Evolutionary conservation across 2,888 invertebrate genomes (phyloP), one percentile per base, ranked within the genome.

Genomic region (Dryobota labecula): DNA sequence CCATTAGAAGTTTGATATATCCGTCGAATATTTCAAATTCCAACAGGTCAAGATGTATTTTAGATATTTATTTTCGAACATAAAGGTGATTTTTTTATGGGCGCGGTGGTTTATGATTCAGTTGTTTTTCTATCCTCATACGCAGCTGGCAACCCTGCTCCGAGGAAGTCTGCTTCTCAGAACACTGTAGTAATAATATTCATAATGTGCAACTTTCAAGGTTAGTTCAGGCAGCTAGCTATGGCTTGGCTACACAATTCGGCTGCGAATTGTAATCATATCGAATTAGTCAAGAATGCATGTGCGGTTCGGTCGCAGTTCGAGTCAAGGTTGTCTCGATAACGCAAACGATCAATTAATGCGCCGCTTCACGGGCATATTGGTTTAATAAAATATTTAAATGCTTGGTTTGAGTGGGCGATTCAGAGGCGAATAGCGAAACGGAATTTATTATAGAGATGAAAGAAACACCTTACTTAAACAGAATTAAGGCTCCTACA

Each of bases 271-370:
- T 78, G 68, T 80, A 75, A 58, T 69, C 68, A 63, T 76, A 67
- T 76, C 63, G 73, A 83, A 83, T 79, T 75, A 79, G 70, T 80
- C 65, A 70, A 83, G 64, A 78, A 61, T 83, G 80, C 83, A 74
- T 73, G 76, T 80, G 65, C 63, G 65, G 65, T 70, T 76, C 70
- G 66, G 78, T 75, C 76, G 73, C 67, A 62, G 64, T 61, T 58
- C 65, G 70, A 78, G 62, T 77, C 85, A 84, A 86, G 85, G 86
- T 69, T 78, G 75, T 73, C 62, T 86, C 77, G 78, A 84, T 85
- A 83, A 66, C 71, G 73, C 72, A 73, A 68, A 76, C 74, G 82
- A 68, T 78, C 86, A 78, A 85, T 85, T 81, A 78, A 85, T 54
- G 66, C 62, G 53, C 45, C 62, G 68, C 66, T 73, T 70, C 67